Percentiles rank a stretch among this genome's conserved stretches.
Conservation (phyloP, 1,140 invertebrate genomes). For the Atta colombica region DNA sequence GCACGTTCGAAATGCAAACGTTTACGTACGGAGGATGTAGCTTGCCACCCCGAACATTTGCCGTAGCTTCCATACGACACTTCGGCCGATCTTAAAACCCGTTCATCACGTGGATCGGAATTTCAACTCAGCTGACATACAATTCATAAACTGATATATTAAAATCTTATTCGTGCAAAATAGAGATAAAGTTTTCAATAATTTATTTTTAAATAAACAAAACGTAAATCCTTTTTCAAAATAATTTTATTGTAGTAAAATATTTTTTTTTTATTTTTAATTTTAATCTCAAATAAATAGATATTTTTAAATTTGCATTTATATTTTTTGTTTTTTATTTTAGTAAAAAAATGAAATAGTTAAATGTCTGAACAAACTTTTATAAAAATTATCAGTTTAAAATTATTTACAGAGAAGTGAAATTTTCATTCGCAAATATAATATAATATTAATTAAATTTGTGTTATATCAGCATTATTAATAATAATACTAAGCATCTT, state of each 20-base stretch:
- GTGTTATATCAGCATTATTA: background rate
- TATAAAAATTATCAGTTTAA: background rate
- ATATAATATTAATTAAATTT: background rate
- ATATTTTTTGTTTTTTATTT: background rate
- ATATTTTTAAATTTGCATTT: background rate
- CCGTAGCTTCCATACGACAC: constrained; percentile 56
- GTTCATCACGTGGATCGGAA: constrained; percentile 37
- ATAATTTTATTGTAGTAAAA: background rate
- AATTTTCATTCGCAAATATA: background rate
- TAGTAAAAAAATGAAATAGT: background rate
- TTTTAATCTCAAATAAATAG: background rate
- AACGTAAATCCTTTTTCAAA: background rate
- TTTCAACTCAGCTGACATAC: background rate
- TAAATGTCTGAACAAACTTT: background rate
- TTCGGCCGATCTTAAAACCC: constrained; percentile 49
- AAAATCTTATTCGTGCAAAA: background rate
- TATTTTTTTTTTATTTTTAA: background rate
- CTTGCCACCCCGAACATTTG: constrained; percentile 65
- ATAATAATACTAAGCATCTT: background rate
- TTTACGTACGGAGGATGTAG: constrained; percentile 66
- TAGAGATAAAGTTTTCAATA: background rate
- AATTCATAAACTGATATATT: background rate
- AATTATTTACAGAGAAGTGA: background rate
- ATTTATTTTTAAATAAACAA: background rate
- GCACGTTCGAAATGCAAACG: constrained; percentile 73